These are phyloP conservation scores for Littorina saxatilis DNA, from an alignment of 1,140 invertebrate genomes.

Conservation along the genomic window DNA sequence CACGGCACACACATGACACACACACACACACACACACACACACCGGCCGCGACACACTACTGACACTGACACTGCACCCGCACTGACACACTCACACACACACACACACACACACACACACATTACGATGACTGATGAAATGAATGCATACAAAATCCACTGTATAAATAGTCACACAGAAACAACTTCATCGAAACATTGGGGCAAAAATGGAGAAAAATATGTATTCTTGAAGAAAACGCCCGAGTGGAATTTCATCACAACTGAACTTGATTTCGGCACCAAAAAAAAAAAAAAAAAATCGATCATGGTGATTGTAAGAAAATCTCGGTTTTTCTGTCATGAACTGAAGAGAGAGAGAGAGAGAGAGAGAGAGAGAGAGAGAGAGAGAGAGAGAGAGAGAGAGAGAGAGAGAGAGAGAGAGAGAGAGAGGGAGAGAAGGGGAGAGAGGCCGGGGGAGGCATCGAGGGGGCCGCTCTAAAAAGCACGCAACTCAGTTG, in stretches of 20 bases:
- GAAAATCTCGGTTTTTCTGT: no score
- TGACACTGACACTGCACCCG: neutral
- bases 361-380: neutral
- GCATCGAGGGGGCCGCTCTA: neutral
- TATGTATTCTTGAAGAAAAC: neutral
- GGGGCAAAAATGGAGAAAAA: neutral
- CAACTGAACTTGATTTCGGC: neutral
- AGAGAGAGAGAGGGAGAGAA: neutral
- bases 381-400: neutral
- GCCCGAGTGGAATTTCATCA: neutral
- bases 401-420: neutral
- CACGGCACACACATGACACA: no score
- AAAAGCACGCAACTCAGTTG: no score
- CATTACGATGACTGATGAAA: neutral
- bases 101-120: neutral
- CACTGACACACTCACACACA: neutral
- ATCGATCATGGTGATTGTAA: neutral
- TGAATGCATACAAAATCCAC: neutral
- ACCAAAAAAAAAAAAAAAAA: no score
- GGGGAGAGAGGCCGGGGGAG: neutral
- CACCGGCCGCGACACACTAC: no score
- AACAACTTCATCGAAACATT: neutral
- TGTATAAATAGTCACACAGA: neutral
- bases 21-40: no score
- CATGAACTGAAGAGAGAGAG: neutral